Evolutionary conservation across 2,888 invertebrate species (phyloP), one percentile per base, ranked within the genome.

Genomic region (Trissolcus japonicus): DNA sequence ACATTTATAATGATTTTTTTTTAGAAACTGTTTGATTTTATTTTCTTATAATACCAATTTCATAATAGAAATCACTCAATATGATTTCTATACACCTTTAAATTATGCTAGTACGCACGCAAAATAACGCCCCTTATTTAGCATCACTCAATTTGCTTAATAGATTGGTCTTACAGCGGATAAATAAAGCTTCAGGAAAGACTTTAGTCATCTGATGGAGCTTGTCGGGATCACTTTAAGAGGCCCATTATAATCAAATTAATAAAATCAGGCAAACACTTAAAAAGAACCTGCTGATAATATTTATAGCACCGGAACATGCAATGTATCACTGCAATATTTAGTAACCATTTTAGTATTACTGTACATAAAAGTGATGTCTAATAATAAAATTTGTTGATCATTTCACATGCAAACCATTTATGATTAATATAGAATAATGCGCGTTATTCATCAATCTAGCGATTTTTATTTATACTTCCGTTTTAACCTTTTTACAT

Each of bases 241-340:
- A 86, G 84, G 84, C 84, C 86, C 85, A 86, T 87, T 87, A 87
- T 87, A 86, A 86, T 86, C 84, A 81, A 86, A 87, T 87, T 86
- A 86, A 87, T 86, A 86, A 85, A 81, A 79, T 80, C 83, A 78
- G 71, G 61, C 79, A 69, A 76, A 78, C 78, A 72, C 76, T 77
- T 66, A 21, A 16, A 63, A 7, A 80, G 82, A 77, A 81, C 78
- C 76, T 29, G 77, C 79, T 60, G 80, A 54, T 65, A 79, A 75
- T 80, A 78, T 81, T 86, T 82, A 87, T 86, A 86, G 85, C 86
- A 53, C 67, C 62, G 57, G 40, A 81, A 82, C 86, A 87, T 83
- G 87, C 87, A 77, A 87, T 29, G 29, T 29, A 7, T 4, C 6
- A 29, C 2, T 29, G 29, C 9, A 9, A 35, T 35, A 35, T 35